Percentiles rank a stretch among this genome's conserved stretches.
These are phyloP conservation scores for Trissoscelio sp. DNA, from an alignment of 2,888 invertebrate genomes.

Conservation along the genomic window DNA sequence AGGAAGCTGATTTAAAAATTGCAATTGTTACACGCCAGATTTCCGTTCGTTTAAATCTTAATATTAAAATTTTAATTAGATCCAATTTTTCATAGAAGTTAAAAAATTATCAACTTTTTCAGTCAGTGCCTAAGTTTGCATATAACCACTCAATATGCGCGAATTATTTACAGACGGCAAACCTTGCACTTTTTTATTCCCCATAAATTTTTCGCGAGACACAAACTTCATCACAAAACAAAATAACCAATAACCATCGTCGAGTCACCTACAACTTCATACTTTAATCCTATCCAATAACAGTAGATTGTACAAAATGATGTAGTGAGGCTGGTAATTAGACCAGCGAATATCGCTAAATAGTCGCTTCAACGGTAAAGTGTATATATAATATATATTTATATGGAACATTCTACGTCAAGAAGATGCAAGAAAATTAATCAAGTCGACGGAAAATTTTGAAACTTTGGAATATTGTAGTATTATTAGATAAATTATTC, in stretches of 20 bases:
- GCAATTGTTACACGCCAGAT: neutral
- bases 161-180: constrained; percentile 38
- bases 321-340: constrained; percentile 17
- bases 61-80: too few relatives aligned
- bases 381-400: constrained; percentile 8
- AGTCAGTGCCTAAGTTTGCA: constrained; percentile 22
- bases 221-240: constrained; percentile 5
- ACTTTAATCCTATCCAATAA: constrained; percentile 31
- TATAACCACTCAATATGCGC: constrained; percentile 14
- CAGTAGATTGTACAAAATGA: constrained; percentile 51
- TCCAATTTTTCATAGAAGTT: neutral
- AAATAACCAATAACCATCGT: constrained; percentile 20
- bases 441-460: too few relatives aligned
- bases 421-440: too few relatives aligned
- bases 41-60: too few relatives aligned
- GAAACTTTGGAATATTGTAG: too few relatives aligned
- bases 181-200: constrained; percentile 3
- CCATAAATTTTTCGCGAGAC: constrained; percentile 14
- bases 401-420: too few relatives aligned
- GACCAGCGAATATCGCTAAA: constrained; percentile 26
- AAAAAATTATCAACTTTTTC: neutral
- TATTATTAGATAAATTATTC: too few relatives aligned
- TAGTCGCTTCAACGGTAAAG: constrained; percentile 27
- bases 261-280: constrained; percentile 9
- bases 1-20: neutral